These are phyloP conservation scores for Barbus barbus DNA, from an alignment of 2,113 vertebrate species.

Conservation along the genomic window DNA sequence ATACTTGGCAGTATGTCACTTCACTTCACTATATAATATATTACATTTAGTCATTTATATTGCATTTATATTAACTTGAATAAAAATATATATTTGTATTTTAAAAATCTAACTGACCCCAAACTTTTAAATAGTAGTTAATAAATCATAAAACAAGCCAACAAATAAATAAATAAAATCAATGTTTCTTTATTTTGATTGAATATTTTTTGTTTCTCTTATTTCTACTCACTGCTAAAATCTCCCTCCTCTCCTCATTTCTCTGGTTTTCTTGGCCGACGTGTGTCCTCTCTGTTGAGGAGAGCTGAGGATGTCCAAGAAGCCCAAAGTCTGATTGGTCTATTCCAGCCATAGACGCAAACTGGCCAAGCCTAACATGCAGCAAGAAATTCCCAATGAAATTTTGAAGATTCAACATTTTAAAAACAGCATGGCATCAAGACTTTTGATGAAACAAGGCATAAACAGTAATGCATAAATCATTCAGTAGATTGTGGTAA, in stretches of 20 bases:
- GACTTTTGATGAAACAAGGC: background rate
- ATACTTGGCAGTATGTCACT: no score
- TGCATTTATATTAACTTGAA: no score
- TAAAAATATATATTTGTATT: no score
- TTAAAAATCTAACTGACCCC: background rate
- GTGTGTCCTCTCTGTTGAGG: slow-evolving; percentile 73
- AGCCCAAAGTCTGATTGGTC: slow-evolving; percentile 86
- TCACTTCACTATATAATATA: no score
- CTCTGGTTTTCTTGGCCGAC: background rate
- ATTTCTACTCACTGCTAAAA: slow-evolving; percentile 32
- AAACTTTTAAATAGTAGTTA: background rate
- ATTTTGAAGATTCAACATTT: background rate
- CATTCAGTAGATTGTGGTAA: background rate
- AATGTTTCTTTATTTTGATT: no score
- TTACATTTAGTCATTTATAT: no score
- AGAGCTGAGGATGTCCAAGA: slow-evolving; percentile 79
- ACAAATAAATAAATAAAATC: no score
- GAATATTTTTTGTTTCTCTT: slow-evolving; percentile 42
- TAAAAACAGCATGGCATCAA: background rate
- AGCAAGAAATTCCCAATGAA: background rate
- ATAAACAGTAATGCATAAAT: background rate
- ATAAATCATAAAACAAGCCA: background rate
- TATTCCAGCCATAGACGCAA: slow-evolving; percentile 88
- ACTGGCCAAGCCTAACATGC: slow-evolving; percentile 82
- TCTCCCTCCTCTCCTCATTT: slow-evolving; percentile 52